Evolutionary conservation across 2,797 vertebrate genomes (phyloP).

Genomic region (Bradypodion ventrale): DNA sequence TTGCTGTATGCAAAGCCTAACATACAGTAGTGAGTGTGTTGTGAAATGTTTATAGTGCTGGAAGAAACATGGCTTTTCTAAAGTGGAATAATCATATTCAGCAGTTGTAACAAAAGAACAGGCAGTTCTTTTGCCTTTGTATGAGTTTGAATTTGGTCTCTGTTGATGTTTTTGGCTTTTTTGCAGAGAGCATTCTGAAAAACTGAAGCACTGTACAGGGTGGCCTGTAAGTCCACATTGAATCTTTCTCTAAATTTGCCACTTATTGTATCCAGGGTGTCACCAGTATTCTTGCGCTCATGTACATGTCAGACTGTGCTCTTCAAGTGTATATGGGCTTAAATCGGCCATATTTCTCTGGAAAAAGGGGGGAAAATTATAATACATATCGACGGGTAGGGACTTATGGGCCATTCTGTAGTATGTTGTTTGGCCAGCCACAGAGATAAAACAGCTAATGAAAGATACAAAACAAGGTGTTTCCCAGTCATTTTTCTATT

Average conservation of each 20-base stretch:
- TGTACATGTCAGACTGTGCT: too few species aligned
- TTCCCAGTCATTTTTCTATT: background rate
- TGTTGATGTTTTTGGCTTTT: slow-evolving; percentile 27
- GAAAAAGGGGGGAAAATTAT: too few species aligned
- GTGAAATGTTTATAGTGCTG: slow-evolving; percentile 18
- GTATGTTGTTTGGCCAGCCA: slow-evolving; percentile 26
- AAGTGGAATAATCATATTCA: background rate
- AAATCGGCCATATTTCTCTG: too few species aligned
- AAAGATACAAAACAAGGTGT: background rate
- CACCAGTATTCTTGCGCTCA: too few species aligned
- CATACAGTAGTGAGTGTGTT: background rate
- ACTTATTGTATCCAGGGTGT: too few species aligned
- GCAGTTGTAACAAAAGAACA: slow-evolving; percentile 12
- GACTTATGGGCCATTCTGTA: too few species aligned
- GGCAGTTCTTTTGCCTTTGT: slow-evolving; percentile 16
- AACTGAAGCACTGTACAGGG: too few species aligned
- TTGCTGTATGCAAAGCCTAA: slow-evolving; percentile 1
- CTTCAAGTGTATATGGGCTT: too few species aligned
- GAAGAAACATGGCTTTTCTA: slow-evolving; percentile 15
- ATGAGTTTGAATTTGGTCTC: slow-evolving; percentile 14
- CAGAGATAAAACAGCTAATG: background rate
- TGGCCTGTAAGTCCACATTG: too few species aligned
- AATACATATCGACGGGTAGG: too few species aligned
- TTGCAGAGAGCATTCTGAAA: background rate
- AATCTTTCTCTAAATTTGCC: too few species aligned